phyloP scores from a whole-genome alignment of 2,888 invertebrate species.

The Andrena marginata region DNA sequence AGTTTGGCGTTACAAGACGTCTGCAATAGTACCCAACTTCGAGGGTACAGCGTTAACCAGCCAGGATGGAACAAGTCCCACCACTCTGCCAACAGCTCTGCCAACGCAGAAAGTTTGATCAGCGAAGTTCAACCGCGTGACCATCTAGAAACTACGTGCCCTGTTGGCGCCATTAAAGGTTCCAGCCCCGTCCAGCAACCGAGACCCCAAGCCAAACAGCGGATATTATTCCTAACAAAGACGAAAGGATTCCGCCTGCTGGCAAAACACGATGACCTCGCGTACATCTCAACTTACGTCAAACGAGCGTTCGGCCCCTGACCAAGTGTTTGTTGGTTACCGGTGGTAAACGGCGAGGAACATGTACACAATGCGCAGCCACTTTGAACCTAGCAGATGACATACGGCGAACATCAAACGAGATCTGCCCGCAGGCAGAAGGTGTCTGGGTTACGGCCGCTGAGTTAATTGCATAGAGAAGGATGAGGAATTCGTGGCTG shows the following conservation, averaged over 20 bases:
- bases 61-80: background rate
- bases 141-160: background rate
- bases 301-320: background rate
- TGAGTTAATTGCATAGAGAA: background rate
- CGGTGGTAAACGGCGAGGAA: background rate
- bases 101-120: conserved; percentile 1
- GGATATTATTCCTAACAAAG: too few relatives aligned
- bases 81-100: background rate
- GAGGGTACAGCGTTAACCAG: background rate
- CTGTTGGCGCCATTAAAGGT: background rate
- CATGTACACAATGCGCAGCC: background rate
- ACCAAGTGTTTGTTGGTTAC: conserved; percentile 1
- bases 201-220: background rate
- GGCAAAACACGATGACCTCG: too few relatives aligned
- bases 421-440: background rate
- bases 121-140: background rate
- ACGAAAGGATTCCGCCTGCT: too few relatives aligned
- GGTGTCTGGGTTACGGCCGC: background rate
- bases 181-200: background rate
- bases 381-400: background rate
- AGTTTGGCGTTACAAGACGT: background rate
- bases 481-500: background rate
- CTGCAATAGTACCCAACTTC: background rate
- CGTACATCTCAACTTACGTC: too few relatives aligned
- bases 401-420: background rate